phyloP scores from a whole-genome alignment of 2,113 vertebrate species.

The Chinchilla lanigera region DNA sequence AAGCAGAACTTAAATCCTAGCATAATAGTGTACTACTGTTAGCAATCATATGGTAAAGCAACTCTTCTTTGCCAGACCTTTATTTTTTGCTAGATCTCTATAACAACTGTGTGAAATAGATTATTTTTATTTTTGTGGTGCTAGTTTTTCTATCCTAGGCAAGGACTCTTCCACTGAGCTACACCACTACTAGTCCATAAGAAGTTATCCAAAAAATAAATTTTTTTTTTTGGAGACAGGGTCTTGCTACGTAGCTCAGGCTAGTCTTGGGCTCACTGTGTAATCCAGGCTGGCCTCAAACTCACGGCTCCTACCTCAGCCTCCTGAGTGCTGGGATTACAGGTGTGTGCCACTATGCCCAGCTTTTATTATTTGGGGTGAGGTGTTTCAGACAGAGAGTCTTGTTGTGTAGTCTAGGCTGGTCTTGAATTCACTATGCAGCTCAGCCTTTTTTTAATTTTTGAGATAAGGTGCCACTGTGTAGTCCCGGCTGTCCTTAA shows the following conservation, averaged over 20 bases:
- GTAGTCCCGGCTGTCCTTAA: not conserved
- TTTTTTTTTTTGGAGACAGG: too few species aligned
- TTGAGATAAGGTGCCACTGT: not conserved
- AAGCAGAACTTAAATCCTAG: not conserved
- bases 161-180: not conserved
- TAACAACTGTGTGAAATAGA: not conserved
- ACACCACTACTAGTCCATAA: not conserved
- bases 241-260: not conserved
- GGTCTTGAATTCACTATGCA: not conserved
- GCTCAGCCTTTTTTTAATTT: not conserved
- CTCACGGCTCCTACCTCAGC: not conserved
- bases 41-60: not conserved
- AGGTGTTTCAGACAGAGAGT: not conserved
- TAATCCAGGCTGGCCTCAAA: not conserved
- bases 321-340: not conserved
- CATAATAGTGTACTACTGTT: not conserved
- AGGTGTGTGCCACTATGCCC: not conserved
- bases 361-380: too few species aligned
- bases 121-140: not conserved
- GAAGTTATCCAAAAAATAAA: not conserved
- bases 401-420: too few species aligned
- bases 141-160: not conserved
- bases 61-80: not conserved
- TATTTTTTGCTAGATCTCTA: slow-evolving; percentile 25
- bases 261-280: not conserved